Base-by-base conservation (phyloP, 2,888 invertebrate species). In the Eugnorisma glareosa region DNA sequence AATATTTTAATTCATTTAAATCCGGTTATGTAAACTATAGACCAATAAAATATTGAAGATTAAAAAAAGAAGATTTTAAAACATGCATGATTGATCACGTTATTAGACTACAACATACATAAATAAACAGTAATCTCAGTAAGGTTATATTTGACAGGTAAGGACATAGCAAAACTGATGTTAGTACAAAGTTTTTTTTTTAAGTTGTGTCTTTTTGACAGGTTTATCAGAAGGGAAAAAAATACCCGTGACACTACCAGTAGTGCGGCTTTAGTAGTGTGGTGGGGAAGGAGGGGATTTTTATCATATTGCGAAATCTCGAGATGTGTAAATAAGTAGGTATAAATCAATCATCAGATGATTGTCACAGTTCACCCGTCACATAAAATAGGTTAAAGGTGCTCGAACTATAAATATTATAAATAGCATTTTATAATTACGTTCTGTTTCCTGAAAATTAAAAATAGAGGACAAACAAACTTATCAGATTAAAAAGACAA, bases 101-200 rank as follows among this genome's bases (percentile, higher is more conserved):
- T 28, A 73, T 76, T 77, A 73, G 73, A 77, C 72, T 72, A 61
- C 28, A 70, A 57, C 31, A 69, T 63, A 43, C 80, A 73, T 80
- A 70, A 72, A 83, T 77, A 82, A 72, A 70, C 59, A 81, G 67
- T 75, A 73, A 77, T 77, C 75, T 79, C 37, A n/a, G 59, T 84
- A 82, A 88, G 79, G 77, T 86, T 84, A 76, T 61, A 67, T 77
- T 88, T 86, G 86, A 80, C 80, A 77, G 70, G 76, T 77, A 81
- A 88, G 86, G 86, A 86, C 86, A 82, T n/a, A 61, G 24, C 45
- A 28, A 78, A 78, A 71, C 21, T 59, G n/a, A n/a, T n/a, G 43
- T 63, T 67, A 66, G 67, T 66, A 37, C 45, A 74, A 71, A 57
- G 37, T 54, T 70, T 77, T 67, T 43, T 51, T 28, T 48, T 21